phyloP scores from a whole-genome alignment of 2,113 vertebrate genomes.

The Corydoras sp. region DNA sequence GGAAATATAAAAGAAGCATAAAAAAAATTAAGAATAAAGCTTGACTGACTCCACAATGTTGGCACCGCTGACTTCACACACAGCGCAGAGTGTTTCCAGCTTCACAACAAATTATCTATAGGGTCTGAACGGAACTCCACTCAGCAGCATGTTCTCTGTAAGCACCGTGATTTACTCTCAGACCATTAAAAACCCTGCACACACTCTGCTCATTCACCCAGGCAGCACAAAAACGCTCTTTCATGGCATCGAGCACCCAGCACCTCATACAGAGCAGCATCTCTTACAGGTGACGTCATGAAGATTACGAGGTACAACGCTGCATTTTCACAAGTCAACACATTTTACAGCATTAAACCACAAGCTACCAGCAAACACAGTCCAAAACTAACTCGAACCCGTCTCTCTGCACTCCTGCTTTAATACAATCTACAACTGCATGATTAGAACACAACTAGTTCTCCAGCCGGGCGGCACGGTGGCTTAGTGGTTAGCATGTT shows the following conservation, averaged over 20 bases:
- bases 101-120: conserved; percentile 6
- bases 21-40: too few relatives aligned
- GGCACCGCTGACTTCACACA: background rate
- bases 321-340: conserved; percentile 20
- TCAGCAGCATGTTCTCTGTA: conserved; percentile 4
- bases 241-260: conserved; percentile 18
- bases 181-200: conserved; percentile 12
- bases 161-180: conserved; percentile 9
- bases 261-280: conserved; percentile 12
- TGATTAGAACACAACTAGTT: too few relatives aligned
- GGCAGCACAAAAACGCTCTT: conserved; percentile 32
- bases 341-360: conserved; percentile 9
- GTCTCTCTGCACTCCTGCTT: too few relatives aligned
- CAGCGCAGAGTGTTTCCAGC: background rate
- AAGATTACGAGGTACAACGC: background rate
- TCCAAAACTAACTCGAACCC: too few relatives aligned
- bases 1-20: too few relatives aligned
- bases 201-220: conserved; percentile 37
- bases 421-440: too few relatives aligned
- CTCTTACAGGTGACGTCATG: conserved; percentile 30
- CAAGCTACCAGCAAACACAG: background rate
- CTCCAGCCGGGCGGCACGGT: too few relatives aligned
- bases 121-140: background rate
- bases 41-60: too few relatives aligned
- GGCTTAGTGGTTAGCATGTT: too few relatives aligned